Evolutionary conservation across 2,888 invertebrate genomes (phyloP), one percentile per base, ranked within the genome.

Genomic region (Silvanus unidentatus): DNA sequence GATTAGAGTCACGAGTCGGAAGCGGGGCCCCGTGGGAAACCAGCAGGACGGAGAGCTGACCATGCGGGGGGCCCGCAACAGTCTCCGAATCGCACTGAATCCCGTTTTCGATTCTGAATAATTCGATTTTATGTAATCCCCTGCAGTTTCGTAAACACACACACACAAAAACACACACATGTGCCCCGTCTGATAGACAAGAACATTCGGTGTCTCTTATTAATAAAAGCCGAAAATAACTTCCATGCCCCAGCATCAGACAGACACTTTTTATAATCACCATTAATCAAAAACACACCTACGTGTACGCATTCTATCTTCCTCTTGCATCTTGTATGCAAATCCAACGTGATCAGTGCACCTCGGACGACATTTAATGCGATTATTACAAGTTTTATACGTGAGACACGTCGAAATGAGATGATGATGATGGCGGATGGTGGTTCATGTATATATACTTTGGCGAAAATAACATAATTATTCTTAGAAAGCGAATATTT

Each of bases 141-240:
- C 42, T 30, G 39, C 47, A 32, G 44, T 44, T 32, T 16, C 5
- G 4, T 32, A 22, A 22, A 22, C 22, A 22, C 32, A 16, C 15
- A 48, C n/a, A n/a, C 5, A 8, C n/a, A 22, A 22, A 22, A 3
- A 22, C 32, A 16, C 15, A 48, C 50, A 50, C 44, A 45, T 50
- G 50, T 43, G 40, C 46, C 34, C 45, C 30, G 37, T 58, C 58
- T 69, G 67, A 69, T 66, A 63, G 69, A 69, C 69, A 67, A 63
- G 62, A 62, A 54, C 69, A 67, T 68, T 68, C 67, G 67, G 67
- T 62, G 63, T 64, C 66, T 64, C 66, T 67, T 67, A 68, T 67
- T 67, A 70, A 68, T 68, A 68, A 66, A 65, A 37, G 63, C 65
- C 62, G 52, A 66, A 68, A 69, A 70, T 68, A 69, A 63, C 64